These are phyloP conservation scores for Climacteris rufus DNA, from an alignment of 2,113 vertebrate species.

Conservation along the genomic window DNA sequence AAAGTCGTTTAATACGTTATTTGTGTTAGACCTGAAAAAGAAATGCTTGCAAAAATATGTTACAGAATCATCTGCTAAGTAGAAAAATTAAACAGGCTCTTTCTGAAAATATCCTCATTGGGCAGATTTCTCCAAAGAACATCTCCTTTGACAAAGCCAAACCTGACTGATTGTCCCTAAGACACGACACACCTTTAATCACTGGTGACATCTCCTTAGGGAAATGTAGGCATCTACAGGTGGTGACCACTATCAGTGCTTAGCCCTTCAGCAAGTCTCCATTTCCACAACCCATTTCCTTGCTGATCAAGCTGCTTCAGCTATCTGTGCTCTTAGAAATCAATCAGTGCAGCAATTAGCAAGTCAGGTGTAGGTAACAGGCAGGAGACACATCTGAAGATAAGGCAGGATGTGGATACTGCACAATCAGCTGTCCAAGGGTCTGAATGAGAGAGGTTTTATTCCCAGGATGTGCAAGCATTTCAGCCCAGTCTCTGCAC, in stretches of 20 bases:
- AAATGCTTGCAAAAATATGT: neutral
- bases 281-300: neutral
- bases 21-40: neutral
- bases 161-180: neutral
- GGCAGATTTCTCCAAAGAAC: neutral
- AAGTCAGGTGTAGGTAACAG: neutral
- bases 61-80: neutral
- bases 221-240: neutral
- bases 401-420: neutral
- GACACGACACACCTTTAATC: neutral
- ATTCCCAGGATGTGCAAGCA: accelerated
- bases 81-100: neutral
- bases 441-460: neutral
- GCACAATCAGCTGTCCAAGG: neutral
- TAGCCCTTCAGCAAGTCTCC: neutral
- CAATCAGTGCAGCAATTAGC: neutral
- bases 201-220: neutral
- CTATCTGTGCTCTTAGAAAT: neutral
- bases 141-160: neutral
- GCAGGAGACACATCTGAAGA: neutral
- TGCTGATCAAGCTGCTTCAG: neutral
- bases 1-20: neutral
- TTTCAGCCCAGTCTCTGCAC: neutral
- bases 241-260: neutral
- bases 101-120: neutral